A percentile compares a stretch with the other conserved stretches of the same genome.
phyloP scores from a whole-genome alignment of 2,888 invertebrate species.

The Meta bourneti region DNA sequence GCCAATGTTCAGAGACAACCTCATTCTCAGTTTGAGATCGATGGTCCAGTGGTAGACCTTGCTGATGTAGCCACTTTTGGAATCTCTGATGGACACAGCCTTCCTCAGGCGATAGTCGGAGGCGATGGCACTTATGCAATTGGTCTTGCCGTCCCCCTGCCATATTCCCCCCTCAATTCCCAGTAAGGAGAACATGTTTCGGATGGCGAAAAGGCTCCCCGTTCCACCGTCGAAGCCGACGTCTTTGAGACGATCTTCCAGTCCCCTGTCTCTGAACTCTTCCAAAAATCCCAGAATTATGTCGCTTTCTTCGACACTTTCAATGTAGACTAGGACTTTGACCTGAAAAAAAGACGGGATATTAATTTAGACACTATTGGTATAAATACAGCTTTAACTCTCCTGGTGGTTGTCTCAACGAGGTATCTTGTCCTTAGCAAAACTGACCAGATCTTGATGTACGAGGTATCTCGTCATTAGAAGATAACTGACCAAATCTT shows the following conservation, averaged over 20 bases:
- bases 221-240: slow-evolving; percentile 78
- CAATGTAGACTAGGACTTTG: slow-evolving; percentile 39
- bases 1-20: slow-evolving; percentile 65
- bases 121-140: slow-evolving; percentile 78
- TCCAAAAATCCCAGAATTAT: slow-evolving; percentile 44
- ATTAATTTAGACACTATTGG: no score
- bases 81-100: slow-evolving; percentile 74
- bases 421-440: no score
- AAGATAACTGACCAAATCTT: no score
- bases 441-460: no score
- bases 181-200: slow-evolving; percentile 76
- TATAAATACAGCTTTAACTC: no score
- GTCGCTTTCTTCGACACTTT: slow-evolving; percentile 1
- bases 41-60: slow-evolving; percentile 78
- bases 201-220: slow-evolving; percentile 76
- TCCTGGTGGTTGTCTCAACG: no score
- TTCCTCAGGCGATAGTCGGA: slow-evolving; percentile 76
- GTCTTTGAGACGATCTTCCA: slow-evolving; percentile 45
- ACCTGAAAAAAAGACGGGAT: slow-evolving; percentile 8
- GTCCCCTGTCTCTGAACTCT: slow-evolving; percentile 37
- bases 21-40: slow-evolving; percentile 76
- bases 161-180: slow-evolving; percentile 76
- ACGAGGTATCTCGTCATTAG: no score
- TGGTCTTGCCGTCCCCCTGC: slow-evolving; percentile 78
- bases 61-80: slow-evolving; percentile 47